Evolutionary conservation across 1,140 invertebrate species (phyloP).

Genomic region (Drosophila melanogaster): DNA sequence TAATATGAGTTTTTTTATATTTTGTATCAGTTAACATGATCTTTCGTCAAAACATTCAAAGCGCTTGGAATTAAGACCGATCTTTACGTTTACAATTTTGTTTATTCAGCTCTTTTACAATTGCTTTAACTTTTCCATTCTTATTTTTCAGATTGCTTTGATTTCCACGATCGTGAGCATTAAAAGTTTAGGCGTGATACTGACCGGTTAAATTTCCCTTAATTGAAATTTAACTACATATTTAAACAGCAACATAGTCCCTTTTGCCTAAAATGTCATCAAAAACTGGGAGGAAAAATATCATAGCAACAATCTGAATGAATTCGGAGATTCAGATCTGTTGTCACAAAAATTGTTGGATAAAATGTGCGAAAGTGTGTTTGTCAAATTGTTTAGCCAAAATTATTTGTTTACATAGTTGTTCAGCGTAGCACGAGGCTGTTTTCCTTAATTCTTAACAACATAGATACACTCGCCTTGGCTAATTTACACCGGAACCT

Average conservation of each 20-base stretch:
- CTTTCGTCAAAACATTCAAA: too few relatives aligned
- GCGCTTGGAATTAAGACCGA: background rate
- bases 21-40: background rate
- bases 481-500: conserved; percentile 11
- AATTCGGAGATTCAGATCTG: conserved; percentile 35
- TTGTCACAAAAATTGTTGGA: conserved; percentile 52
- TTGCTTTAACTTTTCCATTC: background rate
- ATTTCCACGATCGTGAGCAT: conserved; percentile 12
- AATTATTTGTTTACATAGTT: conserved; percentile 78
- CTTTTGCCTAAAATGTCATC: conserved; percentile 55
- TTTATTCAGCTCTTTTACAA: background rate
- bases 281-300: conserved; percentile 1
- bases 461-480: conserved; percentile 12
- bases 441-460: conserved; percentile 30
- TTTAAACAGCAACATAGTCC: conserved; percentile 22
- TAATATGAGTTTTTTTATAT: background rate
- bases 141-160: conserved; percentile 16
- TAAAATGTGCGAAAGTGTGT: conserved; percentile 78
- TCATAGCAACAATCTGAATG: conserved; percentile 19
- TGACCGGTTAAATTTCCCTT: conserved; percentile 55
- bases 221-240: conserved; percentile 49
- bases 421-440: conserved; percentile 63
- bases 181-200: conserved; percentile 22
- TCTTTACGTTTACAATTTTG: background rate
- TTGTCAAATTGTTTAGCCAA: conserved; percentile 78